Evolutionary conservation across 2,888 invertebrate genomes (phyloP).

Genomic region (Willowsia nigromaculata): DNA sequence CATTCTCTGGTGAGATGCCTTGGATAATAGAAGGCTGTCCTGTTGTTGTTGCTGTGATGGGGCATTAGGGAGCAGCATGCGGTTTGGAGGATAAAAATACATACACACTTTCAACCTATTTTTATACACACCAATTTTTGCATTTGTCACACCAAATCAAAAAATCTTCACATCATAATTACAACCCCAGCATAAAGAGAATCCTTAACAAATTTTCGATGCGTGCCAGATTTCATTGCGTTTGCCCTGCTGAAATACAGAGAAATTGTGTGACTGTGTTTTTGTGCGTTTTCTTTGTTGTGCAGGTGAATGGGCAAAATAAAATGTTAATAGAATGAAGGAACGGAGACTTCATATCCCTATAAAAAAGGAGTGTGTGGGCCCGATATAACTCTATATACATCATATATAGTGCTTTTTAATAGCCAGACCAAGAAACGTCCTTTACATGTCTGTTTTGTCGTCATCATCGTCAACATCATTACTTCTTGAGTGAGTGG

Average conservation of each 20-base stretch:
- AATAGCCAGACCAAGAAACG: background rate
- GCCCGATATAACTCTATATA: background rate
- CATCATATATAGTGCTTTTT: background rate
- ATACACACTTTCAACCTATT: background rate
- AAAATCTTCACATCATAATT: background rate
- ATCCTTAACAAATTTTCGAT: background rate
- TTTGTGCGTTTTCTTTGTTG: background rate
- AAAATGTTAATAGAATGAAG: background rate
- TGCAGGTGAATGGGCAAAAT: background rate
- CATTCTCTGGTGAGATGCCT: constrained; percentile 59
- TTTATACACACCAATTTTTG: background rate
- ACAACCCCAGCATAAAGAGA: background rate
- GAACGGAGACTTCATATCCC: background rate
- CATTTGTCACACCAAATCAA: constrained; percentile 12
- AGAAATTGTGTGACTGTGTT: constrained; percentile 18
- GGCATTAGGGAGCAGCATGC: background rate
- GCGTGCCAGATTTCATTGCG: background rate
- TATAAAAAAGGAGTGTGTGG: background rate
- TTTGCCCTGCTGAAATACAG: constrained; percentile 10
- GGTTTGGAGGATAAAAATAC: background rate
- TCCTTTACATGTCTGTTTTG: background rate
- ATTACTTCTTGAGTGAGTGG: background rate
- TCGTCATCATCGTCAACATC: background rate
- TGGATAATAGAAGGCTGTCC: constrained; percentile 2
- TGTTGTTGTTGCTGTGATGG: background rate